These are phyloP conservation scores for Crax fasciolata DNA, from an alignment of 2,797 vertebrate species.

Conservation along the genomic window DNA sequence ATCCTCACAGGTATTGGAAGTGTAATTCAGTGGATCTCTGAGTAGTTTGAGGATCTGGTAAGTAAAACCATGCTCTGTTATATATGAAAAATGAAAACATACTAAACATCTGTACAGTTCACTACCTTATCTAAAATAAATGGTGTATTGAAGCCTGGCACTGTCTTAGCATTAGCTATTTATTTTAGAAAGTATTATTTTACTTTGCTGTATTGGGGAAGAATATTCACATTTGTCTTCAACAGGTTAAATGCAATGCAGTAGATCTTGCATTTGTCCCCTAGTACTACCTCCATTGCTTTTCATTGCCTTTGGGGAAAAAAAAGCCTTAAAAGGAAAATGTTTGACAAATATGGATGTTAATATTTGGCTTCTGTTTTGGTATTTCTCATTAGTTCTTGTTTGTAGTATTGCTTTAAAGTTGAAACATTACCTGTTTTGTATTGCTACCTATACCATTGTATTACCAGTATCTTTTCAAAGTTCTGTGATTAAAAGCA, in stretches of 20 bases:
- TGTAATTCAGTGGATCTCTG: background rate
- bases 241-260: background rate
- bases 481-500: background rate
- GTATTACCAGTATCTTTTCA: background rate
- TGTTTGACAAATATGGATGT: background rate
- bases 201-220: background rate
- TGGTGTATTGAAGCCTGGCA: slow-evolving; percentile 21
- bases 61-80: background rate
- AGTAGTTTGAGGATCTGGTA: background rate
- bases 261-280: background rate
- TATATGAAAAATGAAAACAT: background rate
- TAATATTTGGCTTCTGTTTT: background rate
- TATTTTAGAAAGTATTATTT: slow-evolving; percentile 14
- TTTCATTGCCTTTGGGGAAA: background rate
- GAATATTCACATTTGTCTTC: background rate
- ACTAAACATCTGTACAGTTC: background rate
- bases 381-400: background rate
- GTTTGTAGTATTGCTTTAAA: slow-evolving; percentile 4
- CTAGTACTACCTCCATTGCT: background rate
- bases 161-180: slow-evolving; percentile 12
- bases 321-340: background rate
- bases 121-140: slow-evolving; percentile 41
- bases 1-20: background rate
- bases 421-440: background rate
- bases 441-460: background rate